Conservation (phyloP, 2,797 vertebrate species). For the Spea hammondii region DNA sequence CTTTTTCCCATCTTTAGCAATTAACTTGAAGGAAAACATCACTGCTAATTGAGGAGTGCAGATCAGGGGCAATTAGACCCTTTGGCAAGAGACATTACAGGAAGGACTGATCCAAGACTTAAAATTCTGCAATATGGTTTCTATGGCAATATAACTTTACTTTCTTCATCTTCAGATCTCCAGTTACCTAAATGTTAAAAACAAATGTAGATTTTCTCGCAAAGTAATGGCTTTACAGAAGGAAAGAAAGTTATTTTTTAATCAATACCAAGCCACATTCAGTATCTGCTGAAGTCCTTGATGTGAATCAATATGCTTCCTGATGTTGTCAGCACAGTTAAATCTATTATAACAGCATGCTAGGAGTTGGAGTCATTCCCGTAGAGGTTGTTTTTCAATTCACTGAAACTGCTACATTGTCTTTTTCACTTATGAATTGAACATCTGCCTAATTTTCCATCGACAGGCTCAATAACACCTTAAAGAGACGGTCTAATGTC, state of each 20-base stretch:
- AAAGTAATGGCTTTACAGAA: constrained; percentile 66
- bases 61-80: constrained; percentile 73
- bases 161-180: constrained; percentile 61
- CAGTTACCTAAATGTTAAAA: constrained; percentile 61
- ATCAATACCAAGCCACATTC: constrained; percentile 52
- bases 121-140: constrained; percentile 67
- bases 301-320: constrained; percentile 63
- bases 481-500: no score
- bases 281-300: constrained; percentile 52
- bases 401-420: constrained; percentile 17
- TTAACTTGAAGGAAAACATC: constrained; percentile 73
- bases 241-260: constrained; percentile 58
- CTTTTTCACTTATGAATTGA: constrained; percentile 17
- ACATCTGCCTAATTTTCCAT: constrained; percentile 12
- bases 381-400: not conserved
- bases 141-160: constrained; percentile 69
- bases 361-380: constrained; percentile 36
- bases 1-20: constrained; percentile 70
- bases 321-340: constrained; percentile 51
- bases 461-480: not conserved
- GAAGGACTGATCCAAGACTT: constrained; percentile 66
- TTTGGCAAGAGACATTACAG: constrained; percentile 70
- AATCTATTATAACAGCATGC: constrained; percentile 60
- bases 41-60: constrained; percentile 70
- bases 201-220: constrained; percentile 62